phyloP scores from a whole-genome alignment of 2,888 invertebrate species.

The Frankliniella intonsa region DNA sequence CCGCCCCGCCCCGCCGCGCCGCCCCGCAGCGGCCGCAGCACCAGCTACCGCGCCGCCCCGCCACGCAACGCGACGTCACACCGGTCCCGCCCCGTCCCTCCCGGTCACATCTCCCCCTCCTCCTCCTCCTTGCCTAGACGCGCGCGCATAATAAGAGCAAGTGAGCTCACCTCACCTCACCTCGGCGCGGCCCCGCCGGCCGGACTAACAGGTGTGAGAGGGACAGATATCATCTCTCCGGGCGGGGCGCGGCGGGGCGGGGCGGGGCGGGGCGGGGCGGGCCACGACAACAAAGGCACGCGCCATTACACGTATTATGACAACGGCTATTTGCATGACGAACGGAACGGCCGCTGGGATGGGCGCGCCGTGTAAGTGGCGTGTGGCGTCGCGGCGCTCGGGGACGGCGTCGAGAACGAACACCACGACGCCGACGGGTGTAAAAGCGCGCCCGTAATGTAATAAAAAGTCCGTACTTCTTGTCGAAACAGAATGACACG shows the following conservation, averaged over 20 bases:
- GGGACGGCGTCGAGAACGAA: not conserved
- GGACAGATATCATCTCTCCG: not conserved
- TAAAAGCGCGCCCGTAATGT: not conserved
- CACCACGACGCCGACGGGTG: not conserved
- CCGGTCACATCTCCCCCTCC: constrained; percentile 16
- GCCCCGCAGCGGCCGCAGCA: too few species aligned
- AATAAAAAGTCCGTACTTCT: not conserved
- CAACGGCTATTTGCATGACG: too few species aligned
- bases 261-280: too few species aligned
- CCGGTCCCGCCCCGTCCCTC: not conserved
- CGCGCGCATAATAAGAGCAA: not conserved
- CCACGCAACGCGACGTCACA: too few species aligned
- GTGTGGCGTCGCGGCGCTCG: not conserved
- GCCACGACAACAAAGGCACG: too few species aligned
- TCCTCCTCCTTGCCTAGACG: not conserved
- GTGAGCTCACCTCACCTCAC: not conserved
- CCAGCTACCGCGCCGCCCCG: too few species aligned
- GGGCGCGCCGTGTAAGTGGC: not conserved
- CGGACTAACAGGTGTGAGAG: not conserved
- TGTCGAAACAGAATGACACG: too few species aligned
- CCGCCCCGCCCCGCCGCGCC: not conserved
- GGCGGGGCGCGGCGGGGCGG: too few species aligned
- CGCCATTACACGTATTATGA: too few species aligned
- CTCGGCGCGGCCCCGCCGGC: not conserved
- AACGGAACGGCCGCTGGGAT: not conserved